Evolutionary conservation across 2,797 vertebrate species (phyloP).

Genomic region (Decapterus maruadsi): DNA sequence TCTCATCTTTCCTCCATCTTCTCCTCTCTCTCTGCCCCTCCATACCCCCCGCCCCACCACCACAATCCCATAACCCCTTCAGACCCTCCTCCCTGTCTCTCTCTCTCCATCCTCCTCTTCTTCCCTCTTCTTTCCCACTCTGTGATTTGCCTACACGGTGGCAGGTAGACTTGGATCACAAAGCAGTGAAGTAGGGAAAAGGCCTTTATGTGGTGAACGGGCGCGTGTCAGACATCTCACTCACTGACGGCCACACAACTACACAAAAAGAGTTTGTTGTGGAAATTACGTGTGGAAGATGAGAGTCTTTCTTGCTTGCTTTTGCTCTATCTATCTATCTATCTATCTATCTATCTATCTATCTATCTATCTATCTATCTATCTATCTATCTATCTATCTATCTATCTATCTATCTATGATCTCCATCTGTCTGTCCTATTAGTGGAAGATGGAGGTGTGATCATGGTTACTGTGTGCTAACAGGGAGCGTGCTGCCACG

Average conservation of each 20-base stretch:
- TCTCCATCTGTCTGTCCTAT: slow-evolving; percentile 81
- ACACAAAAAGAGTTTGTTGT: slow-evolving; percentile 31
- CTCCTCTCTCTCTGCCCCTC: slow-evolving; percentile 47
- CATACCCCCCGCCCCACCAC: neutral
- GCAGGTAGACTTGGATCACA: slow-evolving; percentile 72
- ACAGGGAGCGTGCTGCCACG: slow-evolving; percentile 87
- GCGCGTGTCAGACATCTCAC: slow-evolving; percentile 64
- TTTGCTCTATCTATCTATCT: neutral
- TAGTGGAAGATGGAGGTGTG: slow-evolving; percentile 94
- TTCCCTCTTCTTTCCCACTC: slow-evolving; percentile 17
- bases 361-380: no score
- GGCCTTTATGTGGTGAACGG: slow-evolving; percentile 68
- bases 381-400: slow-evolving; percentile 51
- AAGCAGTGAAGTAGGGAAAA: slow-evolving; percentile 61
- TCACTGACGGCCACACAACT: slow-evolving; percentile 13
- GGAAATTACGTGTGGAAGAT: slow-evolving; percentile 1
- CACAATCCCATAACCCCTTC: slow-evolving; percentile 68
- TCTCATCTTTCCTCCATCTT: slow-evolving; percentile 86
- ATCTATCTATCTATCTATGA: slow-evolving; percentile 57
- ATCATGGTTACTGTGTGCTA: slow-evolving; percentile 94
- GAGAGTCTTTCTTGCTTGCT: slow-evolving; percentile 2
- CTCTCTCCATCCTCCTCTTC: slow-evolving; percentile 24
- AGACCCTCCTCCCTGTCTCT: slow-evolving; percentile 72
- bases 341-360: no score
- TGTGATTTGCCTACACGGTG: slow-evolving; percentile 70